Evolutionary conservation across 2,797 vertebrate genomes (phyloP).

Genomic region (Erithacus rubecula): DNA sequence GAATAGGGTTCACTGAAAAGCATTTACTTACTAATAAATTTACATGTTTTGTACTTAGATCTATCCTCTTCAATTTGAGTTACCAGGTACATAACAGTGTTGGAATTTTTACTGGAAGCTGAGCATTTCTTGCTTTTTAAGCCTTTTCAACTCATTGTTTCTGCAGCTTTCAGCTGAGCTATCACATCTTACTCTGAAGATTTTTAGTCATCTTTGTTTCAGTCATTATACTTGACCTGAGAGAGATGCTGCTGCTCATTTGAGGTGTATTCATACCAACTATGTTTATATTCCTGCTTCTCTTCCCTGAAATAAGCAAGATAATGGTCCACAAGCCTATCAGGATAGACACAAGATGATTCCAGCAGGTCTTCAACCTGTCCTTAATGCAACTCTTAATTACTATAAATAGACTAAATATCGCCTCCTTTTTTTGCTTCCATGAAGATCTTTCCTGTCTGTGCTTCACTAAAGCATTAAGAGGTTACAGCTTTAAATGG

Average conservation of each 20-base stretch:
- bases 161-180: not conserved
- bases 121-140: not conserved
- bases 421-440: not conserved
- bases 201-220: not conserved
- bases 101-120: not conserved
- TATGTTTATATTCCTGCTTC: not conserved
- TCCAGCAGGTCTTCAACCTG: not conserved
- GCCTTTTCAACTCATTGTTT: not conserved
- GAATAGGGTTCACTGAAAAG: not conserved
- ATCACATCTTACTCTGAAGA: not conserved
- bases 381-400: not conserved
- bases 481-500: not conserved
- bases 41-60: not conserved
- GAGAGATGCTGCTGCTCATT: not conserved
- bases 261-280: not conserved
- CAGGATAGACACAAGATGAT: not conserved
- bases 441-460: not conserved
- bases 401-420: not conserved
- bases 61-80: not conserved
- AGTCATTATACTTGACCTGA: not conserved
- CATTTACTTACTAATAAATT: not conserved
- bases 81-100: not conserved
- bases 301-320: not conserved
- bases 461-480: not conserved
- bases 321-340: not conserved